These are phyloP conservation scores for Agonopterix heracliana DNA, from an alignment of 2,888 invertebrate genomes.

Conservation along the genomic window DNA sequence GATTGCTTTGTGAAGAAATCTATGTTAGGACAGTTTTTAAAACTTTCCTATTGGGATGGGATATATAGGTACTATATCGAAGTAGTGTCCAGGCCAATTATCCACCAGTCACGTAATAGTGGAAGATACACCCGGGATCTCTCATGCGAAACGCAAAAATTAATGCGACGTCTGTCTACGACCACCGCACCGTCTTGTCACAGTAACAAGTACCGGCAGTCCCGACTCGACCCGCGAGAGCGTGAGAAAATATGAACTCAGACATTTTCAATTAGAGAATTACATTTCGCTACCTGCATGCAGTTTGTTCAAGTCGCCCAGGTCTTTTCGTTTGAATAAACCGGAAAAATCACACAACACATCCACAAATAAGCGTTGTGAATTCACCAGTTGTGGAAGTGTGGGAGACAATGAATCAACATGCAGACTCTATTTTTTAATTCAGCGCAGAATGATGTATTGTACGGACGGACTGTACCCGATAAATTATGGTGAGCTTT, in stretches of 20 bases:
- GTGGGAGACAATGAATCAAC: slow-evolving; percentile 29
- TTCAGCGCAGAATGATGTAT: slow-evolving; percentile 20
- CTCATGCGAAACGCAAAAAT: neutral
- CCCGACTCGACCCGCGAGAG: slow-evolving; percentile 23
- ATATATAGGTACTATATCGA: too few relatives aligned
- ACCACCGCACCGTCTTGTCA: slow-evolving; percentile 16
- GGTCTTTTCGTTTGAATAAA: too few relatives aligned
- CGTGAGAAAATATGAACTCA: slow-evolving; percentile 35
- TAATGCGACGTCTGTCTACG: slow-evolving; percentile 1
- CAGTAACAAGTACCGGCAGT: slow-evolving; percentile 13
- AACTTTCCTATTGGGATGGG: too few relatives aligned
- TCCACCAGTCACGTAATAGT: too few relatives aligned
- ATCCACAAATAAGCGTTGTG: too few relatives aligned
- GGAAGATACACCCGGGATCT: neutral
- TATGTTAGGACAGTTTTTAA: too few relatives aligned
- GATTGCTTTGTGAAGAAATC: too few relatives aligned
- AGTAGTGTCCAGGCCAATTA: too few relatives aligned
- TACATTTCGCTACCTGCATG: slow-evolving; percentile 12
- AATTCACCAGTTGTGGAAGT: slow-evolving; percentile 3
- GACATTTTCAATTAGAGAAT: slow-evolving; percentile 27
- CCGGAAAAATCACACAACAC: neutral
- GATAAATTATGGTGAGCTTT: too few relatives aligned
- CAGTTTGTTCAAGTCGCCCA: too few relatives aligned
- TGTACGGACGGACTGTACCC: neutral
- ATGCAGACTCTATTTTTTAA: slow-evolving; percentile 34